phyloP scores from a whole-genome alignment of 2,888 invertebrate species.

The Ennomos fuscantarius region DNA sequence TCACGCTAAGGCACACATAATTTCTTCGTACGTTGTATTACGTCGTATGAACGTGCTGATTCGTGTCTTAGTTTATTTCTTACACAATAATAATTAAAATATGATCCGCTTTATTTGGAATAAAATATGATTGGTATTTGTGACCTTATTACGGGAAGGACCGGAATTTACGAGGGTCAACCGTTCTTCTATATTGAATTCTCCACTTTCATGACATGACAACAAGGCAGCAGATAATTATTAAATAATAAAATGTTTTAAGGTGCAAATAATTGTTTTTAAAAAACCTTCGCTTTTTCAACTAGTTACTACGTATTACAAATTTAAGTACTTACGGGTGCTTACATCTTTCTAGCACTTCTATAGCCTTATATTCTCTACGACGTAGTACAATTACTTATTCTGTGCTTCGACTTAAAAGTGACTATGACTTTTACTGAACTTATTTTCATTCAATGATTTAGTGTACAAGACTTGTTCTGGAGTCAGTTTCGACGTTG shows the following conservation, averaged over 20 bases:
- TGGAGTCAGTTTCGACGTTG: background rate
- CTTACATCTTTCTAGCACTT: background rate
- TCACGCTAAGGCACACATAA: too few species aligned
- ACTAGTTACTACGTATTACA: too few species aligned
- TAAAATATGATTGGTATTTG: slow-evolving; percentile 56
- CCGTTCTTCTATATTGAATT: slow-evolving; percentile 56
- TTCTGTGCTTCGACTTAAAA: too few species aligned
- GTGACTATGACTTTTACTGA: too few species aligned
- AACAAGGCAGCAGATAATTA: slow-evolving; percentile 34
- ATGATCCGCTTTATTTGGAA: slow-evolving; percentile 35
- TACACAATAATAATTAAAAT: slow-evolving; percentile 25
- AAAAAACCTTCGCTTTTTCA: too few species aligned
- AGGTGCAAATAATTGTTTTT: background rate
- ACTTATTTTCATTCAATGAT: slow-evolving; percentile 1
- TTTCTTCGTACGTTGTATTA: too few species aligned
- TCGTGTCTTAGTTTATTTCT: slow-evolving; percentile 13
- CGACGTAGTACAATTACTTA: too few species aligned
- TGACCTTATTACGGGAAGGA: slow-evolving; percentile 57
- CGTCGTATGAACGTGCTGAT: too few species aligned
- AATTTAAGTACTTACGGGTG: too few species aligned
- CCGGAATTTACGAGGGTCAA: slow-evolving; percentile 54
- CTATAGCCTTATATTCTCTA: too few species aligned
- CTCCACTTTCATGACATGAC: slow-evolving; percentile 46
- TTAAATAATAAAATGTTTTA: slow-evolving; percentile 13
- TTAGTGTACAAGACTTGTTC: too few species aligned